Conservation (phyloP, 1,140 invertebrate species). For the Mycetomoellerius zeteki region DNA sequence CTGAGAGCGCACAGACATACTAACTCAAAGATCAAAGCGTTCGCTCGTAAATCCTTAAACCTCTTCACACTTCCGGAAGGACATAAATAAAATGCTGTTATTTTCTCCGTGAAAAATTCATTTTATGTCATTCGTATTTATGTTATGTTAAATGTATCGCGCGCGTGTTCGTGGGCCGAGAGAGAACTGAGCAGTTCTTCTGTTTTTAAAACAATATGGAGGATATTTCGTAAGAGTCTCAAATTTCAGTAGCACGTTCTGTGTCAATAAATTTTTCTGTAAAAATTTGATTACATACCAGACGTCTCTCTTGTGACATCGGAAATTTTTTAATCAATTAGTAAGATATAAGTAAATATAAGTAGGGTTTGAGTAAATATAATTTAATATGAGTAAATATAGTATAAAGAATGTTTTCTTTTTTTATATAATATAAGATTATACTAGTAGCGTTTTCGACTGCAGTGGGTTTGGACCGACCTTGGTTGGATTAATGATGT, state of each 20-base stretch:
- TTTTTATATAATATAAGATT: not conserved
- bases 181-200: not conserved
- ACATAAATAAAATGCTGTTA: constrained; percentile 30
- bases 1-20: not conserved
- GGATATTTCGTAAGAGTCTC: constrained; percentile 30
- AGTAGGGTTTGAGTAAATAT: too few relatives aligned
- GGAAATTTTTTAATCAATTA: not conserved
- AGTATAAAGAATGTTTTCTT: not conserved
- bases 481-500: too few relatives aligned
- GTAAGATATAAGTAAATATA: not conserved
- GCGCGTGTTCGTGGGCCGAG: not conserved
- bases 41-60: constrained; percentile 24
- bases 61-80: constrained; percentile 24
- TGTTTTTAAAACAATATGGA: constrained; percentile 13
- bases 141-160: constrained; percentile 29
- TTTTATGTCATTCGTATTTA: constrained; percentile 10
- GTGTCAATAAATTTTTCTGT: constrained; percentile 1
- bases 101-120: constrained; percentile 33
- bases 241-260: not conserved
- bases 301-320: not conserved
- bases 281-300: not conserved
- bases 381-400: too few relatives aligned
- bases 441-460: not conserved
- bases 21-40: constrained; percentile 29
- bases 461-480: too few relatives aligned